Evolutionary conservation across 2,888 invertebrate species (phyloP), one percentile per base, ranked within the genome.

Genomic region (Unio pictorum): DNA sequence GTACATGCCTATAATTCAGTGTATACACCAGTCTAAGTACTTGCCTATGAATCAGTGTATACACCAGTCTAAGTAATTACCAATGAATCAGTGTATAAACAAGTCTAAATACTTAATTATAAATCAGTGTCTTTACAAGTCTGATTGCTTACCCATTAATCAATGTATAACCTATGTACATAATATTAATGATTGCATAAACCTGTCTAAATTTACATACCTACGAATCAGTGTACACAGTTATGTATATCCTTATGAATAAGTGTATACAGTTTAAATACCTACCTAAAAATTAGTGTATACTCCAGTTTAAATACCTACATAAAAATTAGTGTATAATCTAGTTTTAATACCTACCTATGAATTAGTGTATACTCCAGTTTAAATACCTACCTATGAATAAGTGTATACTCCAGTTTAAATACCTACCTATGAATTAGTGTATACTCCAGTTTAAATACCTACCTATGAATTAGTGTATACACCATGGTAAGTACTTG

Each of bases 201-300:
- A 34, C 30, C 30, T 7, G 30, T 34, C 30, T 34, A 34, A 34
- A 7, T 30, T 23, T 23, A 30, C 30, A 30, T 30, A 30, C 5
- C 5, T 30, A 30, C 5, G 30, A 30, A 30, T 34, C 34, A 34
- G 45, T 45, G 1, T 11, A 45, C 11, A 45, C 11, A 45, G 45
- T 45, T 45, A 20, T 17, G 26, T n/a, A 28, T 68, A 62, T 58
- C 81, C 82, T 73, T 82, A 57, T 73, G 68, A 18, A 84, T 63
- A 20, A 85, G 73, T 59, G 34, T 30, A 30, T 30, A 30, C 2
- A 34, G 6, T 34, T 8, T 34, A 20, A 34, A 18, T n/a, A 54
- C 71, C 62, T 61, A 81, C 82, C 73, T 82, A 57, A 72, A 67
- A 18, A 84, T 63, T 20, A 85, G 73, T 59, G 4, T 77, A 11